Percentiles rank a stretch among this genome's conserved stretches.
phyloP scores from a whole-genome alignment of 2,797 vertebrate genomes.

The Rhynchotus rufescens region DNA sequence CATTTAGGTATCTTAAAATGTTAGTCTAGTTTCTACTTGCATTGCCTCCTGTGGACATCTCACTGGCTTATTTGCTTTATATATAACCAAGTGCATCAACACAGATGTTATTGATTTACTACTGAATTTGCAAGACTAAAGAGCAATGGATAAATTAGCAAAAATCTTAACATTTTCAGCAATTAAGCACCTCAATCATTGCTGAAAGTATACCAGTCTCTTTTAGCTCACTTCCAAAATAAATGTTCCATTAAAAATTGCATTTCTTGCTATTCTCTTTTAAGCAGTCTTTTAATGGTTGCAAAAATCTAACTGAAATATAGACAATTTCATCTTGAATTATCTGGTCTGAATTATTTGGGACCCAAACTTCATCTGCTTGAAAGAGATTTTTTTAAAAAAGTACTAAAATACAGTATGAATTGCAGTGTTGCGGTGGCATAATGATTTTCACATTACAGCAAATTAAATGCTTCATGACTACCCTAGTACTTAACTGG shows the following conservation, averaged over 20 bases:
- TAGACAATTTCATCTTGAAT: background rate
- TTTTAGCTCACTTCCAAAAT: background rate
- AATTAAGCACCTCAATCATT: slow-evolving; percentile 1
- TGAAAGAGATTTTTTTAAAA: background rate
- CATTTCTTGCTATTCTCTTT: background rate
- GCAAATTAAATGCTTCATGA: background rate
- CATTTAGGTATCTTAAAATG: background rate
- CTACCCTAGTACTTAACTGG: background rate
- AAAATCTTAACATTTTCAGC: background rate
- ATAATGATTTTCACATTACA: slow-evolving; percentile 29
- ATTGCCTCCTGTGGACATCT: background rate
- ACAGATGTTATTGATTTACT: background rate
- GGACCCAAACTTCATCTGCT: background rate
- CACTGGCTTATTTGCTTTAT: background rate
- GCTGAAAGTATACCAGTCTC: background rate
- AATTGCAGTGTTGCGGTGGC: slow-evolving; percentile 27
- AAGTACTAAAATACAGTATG: background rate
- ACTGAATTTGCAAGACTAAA: background rate
- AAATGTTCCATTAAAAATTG: background rate
- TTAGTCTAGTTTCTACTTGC: background rate
- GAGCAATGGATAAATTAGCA: background rate
- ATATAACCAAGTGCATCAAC: background rate
- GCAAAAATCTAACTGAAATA: slow-evolving; percentile 5
- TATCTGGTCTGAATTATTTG: background rate
- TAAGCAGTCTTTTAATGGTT: background rate